phyloP scores from a whole-genome alignment of 2,113 vertebrate genomes.

The Trachemys scripta region DNA sequence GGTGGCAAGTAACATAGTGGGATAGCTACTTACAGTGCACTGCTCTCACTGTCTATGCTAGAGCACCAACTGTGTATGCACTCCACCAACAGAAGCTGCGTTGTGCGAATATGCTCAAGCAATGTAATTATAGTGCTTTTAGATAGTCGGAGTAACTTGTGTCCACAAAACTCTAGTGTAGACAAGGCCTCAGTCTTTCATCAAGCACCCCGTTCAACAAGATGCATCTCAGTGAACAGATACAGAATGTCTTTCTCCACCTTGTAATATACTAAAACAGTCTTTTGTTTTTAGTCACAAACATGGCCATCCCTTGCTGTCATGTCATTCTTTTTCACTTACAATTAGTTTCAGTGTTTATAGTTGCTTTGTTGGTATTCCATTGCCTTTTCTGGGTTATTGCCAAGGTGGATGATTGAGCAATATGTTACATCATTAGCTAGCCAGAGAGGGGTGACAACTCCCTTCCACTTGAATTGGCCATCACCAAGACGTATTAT shows the following conservation, averaged over 20 bases:
- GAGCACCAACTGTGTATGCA: too few relatives aligned
- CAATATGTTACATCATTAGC: background rate
- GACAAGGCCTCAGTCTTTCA: too few relatives aligned
- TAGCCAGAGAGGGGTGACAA: background rate
- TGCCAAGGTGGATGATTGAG: background rate
- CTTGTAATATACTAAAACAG: background rate
- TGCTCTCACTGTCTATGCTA: too few relatives aligned
- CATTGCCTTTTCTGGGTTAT: too few relatives aligned
- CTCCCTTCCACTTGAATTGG: background rate
- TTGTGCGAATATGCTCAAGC: too few relatives aligned
- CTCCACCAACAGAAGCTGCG: too few relatives aligned
- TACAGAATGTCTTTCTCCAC: background rate
- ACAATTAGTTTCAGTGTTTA: background rate
- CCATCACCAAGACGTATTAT: background rate
- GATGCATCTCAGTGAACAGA: background rate
- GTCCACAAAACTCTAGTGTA: background rate
- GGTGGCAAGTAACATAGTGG: too few relatives aligned
- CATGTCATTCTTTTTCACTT: background rate
- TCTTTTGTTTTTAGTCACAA: background rate
- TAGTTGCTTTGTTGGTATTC: background rate
- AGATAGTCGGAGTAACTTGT: too few relatives aligned
- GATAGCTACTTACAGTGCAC: too few relatives aligned
- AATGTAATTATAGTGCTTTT: too few relatives aligned
- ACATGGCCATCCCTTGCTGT: background rate
- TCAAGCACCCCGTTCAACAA: too few relatives aligned